Evolutionary conservation across 2,888 invertebrate genomes (phyloP), one percentile per base, ranked within the genome.

Genomic region (Sarcophaga rosellei): DNA sequence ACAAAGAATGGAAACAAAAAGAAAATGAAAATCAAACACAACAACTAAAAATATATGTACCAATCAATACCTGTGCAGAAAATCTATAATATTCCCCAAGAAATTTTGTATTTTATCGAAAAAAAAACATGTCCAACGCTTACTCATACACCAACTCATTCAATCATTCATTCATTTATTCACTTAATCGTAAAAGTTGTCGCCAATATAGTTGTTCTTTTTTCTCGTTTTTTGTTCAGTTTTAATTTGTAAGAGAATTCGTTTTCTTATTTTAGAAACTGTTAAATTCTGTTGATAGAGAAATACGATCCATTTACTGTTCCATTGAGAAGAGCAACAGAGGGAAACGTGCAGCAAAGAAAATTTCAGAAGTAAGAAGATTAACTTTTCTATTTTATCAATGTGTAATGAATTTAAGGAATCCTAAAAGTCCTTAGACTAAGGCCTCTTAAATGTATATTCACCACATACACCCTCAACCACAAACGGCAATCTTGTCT

Each of bases 261-360:
- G 59, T 80, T 68, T 80, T 68, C 35, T 65, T 76, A 62, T 70
- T 69, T 80, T 12, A 6, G 65, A 73, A 74, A 69, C 69, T 86
- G 86, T 74, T 86, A 80, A 86, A 77, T 82, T 76, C 86, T 76
- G 79, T 77, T 82, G 86, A 80, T 73, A 82, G 79, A 66, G 61
- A 53, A 80, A 83, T 47, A 74, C 63, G 73, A 74, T 74, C 57
- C 21, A 59, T 68, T 68, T 81, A 63, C 65, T 70, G 62, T 63
- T 75, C 75, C 59, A 63, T 76, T 47, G 59, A 25, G n/a, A 25
- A 23, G 35, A n/a, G 4, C 61, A 53, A 15, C 53, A 53, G 15
- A 15, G 4, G 15, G 15, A 53, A 53, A 53, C 11, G 15, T 12
- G 53, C 12, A 8, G 35, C 53, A 53, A 53, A 4, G 53, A 17